Base-by-base conservation (phyloP, 2,797 vertebrate genomes). In the Trematomus bernacchii region DNA sequence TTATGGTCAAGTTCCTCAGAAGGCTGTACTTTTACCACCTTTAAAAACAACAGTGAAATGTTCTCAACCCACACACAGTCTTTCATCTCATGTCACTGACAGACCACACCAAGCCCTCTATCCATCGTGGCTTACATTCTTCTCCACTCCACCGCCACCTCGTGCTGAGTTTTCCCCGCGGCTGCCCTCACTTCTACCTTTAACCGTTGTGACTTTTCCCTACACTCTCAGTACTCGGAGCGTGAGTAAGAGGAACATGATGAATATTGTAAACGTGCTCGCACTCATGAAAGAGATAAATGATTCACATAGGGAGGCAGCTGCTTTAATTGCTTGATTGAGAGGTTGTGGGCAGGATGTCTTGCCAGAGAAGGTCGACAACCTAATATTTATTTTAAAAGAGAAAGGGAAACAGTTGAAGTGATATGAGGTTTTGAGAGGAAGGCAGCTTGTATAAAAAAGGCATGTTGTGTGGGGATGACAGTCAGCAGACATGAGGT, bases 261-360 rank as follows among this genome's bases (percentile, higher is more conserved):
- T 81, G 68, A 85, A 87, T 86, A 80, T 83, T 84, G 83, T 84
- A 84, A 87, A 87, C 77, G 76, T 42, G 51, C 79, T 46, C 68
- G 18, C 66, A 12, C 73, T 77, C 57, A 59, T 63, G 66, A 75
- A 87, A 83, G 69, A 83, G 69, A 66, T 73, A 58, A 86, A 86
- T 88, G 82, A 79, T 76, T 85, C 68, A 80, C 61, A 4, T 67
- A 57, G 63, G 63, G 37, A 51, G 72, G 70, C 66, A 83, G 66
- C 57, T 27, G 54, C 71, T 44, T 82, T 88, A 83, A 89, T 87
- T 85, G 83, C 70, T 80, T 14, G 40, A 55, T 59, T 81, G 75
- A 85, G 71, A 77, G 77, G 71, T 69, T 80, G 77, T 75, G 62
- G 79, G 86, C 69, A 76, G 71, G 65, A 63, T 81, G 59, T 79